A percentile compares a stretch with the other conserved stretches of the same genome.
Evolutionary conservation across 2,888 invertebrate species (phyloP).

Genomic region (Leucoma salicis): DNA sequence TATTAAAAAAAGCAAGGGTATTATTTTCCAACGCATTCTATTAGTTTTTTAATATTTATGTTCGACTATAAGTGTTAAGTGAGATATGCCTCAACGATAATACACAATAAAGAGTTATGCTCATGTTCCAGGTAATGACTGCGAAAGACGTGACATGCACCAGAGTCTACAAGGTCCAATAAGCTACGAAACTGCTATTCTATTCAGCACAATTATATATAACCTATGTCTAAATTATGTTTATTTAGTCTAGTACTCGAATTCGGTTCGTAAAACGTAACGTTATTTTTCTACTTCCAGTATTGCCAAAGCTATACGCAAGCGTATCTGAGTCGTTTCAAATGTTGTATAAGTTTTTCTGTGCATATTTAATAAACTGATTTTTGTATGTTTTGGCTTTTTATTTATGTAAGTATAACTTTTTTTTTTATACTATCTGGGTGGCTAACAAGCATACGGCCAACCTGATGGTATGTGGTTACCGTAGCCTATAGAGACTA

Average conservation of each 20-base stretch:
- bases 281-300: conserved; percentile 60
- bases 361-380: conserved; percentile 68
- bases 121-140: conserved; percentile 85
- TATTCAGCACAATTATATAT: conserved; percentile 57
- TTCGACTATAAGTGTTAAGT: no score
- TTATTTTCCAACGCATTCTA: no score
- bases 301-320: conserved; percentile 54
- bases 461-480: no score
- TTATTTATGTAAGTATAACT: no score
- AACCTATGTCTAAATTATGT: conserved; percentile 52
- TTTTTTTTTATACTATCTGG: no score
- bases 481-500: no score
- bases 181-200: conserved; percentile 68
- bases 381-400: conserved; percentile 33
- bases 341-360: conserved; percentile 72
- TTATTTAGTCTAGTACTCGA: conserved; percentile 49
- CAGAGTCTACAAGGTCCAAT: conserved; percentile 86
- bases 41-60: no score
- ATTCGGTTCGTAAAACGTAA: conserved; percentile 40
- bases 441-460: no score
- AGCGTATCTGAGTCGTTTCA: conserved; percentile 32
- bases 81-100: no score
- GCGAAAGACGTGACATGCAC: conserved; percentile 88
- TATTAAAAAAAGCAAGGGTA: no score
- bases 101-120: no score